These are phyloP conservation scores for Rhabdomys dilectus DNA, from an alignment of 2,113 vertebrate genomes.

Conservation along the genomic window DNA sequence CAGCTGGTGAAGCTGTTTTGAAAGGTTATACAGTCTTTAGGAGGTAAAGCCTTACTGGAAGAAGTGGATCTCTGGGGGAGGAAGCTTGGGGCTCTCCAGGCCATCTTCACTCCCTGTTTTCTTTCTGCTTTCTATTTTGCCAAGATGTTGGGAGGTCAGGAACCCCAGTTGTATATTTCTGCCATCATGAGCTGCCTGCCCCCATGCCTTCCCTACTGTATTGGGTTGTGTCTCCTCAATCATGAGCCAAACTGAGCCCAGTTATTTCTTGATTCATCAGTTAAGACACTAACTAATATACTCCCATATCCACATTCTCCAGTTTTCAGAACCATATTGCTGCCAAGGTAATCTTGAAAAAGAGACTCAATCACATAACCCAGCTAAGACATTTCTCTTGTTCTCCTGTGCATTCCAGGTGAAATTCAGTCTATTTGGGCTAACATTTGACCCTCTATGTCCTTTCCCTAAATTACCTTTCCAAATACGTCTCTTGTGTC, in stretches of 20 bases:
- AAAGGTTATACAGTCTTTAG: neutral
- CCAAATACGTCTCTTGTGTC: neutral
- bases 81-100: neutral
- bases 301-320: neutral
- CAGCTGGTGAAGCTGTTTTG: neutral
- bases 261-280: neutral
- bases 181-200: neutral
- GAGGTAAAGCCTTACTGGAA: neutral
- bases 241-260: neutral
- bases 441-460: neutral
- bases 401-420: neutral
- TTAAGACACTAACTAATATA: neutral
- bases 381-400: neutral
- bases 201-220: neutral
- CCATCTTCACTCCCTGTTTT: neutral
- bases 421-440: neutral
- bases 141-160: neutral
- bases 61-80: neutral
- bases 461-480: neutral
- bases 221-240: neutral
- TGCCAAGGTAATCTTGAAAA: neutral
- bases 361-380: neutral
- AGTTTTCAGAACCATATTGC: neutral
- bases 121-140: neutral
- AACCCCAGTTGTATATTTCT: neutral